Base-by-base conservation (phyloP, 1,140 invertebrate genomes). In the Drosophila nasuta region DNA sequence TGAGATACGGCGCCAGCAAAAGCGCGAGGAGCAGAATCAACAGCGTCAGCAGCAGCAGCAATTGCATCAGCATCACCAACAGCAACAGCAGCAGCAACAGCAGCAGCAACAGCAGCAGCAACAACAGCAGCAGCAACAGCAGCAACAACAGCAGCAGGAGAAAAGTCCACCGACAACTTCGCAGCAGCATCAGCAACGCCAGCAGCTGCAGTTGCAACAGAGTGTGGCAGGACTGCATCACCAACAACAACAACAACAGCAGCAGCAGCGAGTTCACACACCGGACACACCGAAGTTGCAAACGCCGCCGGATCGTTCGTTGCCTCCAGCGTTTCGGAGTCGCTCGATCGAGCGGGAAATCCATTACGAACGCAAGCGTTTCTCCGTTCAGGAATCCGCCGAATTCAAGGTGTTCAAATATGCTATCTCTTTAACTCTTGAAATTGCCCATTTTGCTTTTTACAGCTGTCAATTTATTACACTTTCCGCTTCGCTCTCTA, bases 1-100 rank as follows among this genome's bases (percentile, higher is more conserved):
- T 69, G 92, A 92, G 70, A 92, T 92, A 63, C 85, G 92, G 35
- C 91, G 91, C n/a, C 89, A 91, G 71, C 92, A 92, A 78, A 88
- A 92, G 74, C 91, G 90, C 48, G 91, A 92, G 79, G 81, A 92
- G 82, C 83, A 92, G 77, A 91, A 92, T 49, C 77, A 92, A 70
- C 85, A 92, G 64, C 82, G 91, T 25, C 89, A 92, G 64, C 82
- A 88, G 67, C 85, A 91, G 68, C 91, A 92, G 35, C 91, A 91
- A 59, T 69, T 85, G 60, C 88, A 83, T n/a, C 85, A 89, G 48
- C 89, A 91, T 13, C 81, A 87, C 25, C 82, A 83, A 52, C 80
- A 87, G 13, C 82, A 87, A 35, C 83, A 82, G 0, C 79, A 87
- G n/a, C 82, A 87, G 6, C 82, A 81, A 0, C 77, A 79, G 8